Evolutionary conservation across 2,888 invertebrate species (phyloP).

Genomic region (Drosophila emarginata): DNA sequence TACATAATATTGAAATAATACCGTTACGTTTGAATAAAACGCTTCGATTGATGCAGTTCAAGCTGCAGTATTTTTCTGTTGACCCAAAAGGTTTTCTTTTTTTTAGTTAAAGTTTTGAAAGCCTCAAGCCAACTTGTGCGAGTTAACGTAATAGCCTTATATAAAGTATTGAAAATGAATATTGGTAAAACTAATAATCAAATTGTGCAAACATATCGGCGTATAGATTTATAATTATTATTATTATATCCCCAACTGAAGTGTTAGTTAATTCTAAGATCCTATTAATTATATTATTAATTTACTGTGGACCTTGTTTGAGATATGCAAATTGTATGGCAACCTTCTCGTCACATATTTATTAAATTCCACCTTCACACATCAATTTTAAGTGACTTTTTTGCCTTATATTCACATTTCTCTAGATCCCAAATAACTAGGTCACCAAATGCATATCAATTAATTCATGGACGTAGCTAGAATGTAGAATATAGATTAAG

Average conservation of each 20-base stretch:
- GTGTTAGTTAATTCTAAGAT: neutral
- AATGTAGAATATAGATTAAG: neutral
- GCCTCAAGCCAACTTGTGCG: neutral
- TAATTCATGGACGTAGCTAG: conserved; percentile 2
- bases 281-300: neutral
- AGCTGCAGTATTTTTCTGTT: conserved; percentile 54
- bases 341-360: conserved; percentile 42
- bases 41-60: conserved; percentile 40
- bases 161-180: neutral
- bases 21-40: conserved; percentile 61
- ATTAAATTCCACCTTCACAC: conserved; percentile 32
- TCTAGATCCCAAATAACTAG: conserved; percentile 35
- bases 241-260: neutral
- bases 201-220: neutral
- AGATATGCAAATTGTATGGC: conserved; percentile 35
- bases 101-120: neutral
- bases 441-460: conserved; percentile 22
- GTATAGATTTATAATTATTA: no score
- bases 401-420: conserved; percentile 25
- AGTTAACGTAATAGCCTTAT: neutral
- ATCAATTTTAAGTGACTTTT: conserved; percentile 28
- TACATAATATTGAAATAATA: conserved; percentile 50
- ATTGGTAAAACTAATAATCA: neutral
- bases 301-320: conserved; percentile 37
- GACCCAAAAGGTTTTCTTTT: conserved; percentile 17